phyloP scores from a whole-genome alignment of 2,797 vertebrate species.

The Varecia variegata region DNA sequence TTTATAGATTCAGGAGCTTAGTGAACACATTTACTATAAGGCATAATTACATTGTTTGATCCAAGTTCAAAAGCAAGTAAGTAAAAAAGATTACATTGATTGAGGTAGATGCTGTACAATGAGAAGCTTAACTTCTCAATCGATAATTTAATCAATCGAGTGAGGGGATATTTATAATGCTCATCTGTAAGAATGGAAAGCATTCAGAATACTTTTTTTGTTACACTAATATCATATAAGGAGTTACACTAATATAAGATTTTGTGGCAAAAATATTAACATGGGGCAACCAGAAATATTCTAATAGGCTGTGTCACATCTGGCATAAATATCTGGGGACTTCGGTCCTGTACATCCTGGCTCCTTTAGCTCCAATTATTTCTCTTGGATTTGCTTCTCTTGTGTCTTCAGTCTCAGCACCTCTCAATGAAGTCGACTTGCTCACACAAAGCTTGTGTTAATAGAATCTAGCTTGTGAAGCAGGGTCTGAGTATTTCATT shows the following conservation, averaged over 20 bases:
- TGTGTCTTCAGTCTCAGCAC: not conserved
- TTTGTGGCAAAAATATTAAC: not conserved
- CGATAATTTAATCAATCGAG: not conserved
- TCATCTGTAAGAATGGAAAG: not conserved
- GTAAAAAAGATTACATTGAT: not conserved
- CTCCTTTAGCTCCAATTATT: not conserved
- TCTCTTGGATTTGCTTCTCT: not conserved
- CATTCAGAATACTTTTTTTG: not conserved
- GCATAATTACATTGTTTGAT: not conserved
- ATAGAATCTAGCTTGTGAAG: not conserved
- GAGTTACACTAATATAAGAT: not conserved
- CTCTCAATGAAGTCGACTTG: not conserved
- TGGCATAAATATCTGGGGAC: not conserved
- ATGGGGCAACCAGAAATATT: not conserved
- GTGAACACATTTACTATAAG: not conserved
- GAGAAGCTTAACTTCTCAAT: not conserved
- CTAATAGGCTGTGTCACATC: no score
- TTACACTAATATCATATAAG: not conserved
- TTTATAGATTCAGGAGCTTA: not conserved
- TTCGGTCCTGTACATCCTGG: not conserved
- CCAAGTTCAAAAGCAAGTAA: no score
- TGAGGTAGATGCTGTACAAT: not conserved
- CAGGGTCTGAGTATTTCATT: not conserved
- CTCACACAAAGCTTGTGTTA: not conserved
- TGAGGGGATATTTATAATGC: not conserved